Evolutionary conservation across 2,113 vertebrate genomes (phyloP).

Genomic region (Macrotus californicus): DNA sequence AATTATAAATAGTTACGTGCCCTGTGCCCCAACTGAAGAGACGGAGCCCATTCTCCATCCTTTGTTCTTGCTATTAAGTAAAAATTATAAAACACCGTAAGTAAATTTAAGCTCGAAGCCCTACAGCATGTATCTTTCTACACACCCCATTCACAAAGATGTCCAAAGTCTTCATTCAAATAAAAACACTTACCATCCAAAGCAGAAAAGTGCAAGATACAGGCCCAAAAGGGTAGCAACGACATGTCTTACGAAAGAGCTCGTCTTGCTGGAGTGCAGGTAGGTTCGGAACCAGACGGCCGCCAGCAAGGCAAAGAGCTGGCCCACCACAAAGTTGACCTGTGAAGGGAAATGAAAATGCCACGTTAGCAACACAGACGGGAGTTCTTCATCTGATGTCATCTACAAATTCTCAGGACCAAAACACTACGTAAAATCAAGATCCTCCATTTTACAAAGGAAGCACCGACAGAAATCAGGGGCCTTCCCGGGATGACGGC

Average conservation of each 20-base stretch:
- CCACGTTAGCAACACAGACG: constrained; percentile 18
- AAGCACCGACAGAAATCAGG: not conserved
- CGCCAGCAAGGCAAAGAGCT: constrained; percentile 95
- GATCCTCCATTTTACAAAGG: not conserved
- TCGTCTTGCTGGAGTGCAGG: constrained; percentile 96
- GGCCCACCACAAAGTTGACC: constrained; percentile 99
- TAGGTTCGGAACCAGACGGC: constrained; percentile 97
- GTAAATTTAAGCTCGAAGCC: not conserved
- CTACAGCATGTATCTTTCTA: not conserved
- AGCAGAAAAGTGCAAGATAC: constrained; percentile 99
- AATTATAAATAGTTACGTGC: not conserved
- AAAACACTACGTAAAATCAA: not conserved
- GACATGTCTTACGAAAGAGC: constrained; percentile 94
- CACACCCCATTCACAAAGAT: not conserved
- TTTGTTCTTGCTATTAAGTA: not conserved
- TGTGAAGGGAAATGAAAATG: constrained; percentile 73
- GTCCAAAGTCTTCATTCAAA: constrained; percentile 3
- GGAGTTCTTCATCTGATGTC: not conserved
- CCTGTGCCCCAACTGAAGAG: not conserved
- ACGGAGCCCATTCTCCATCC: no score
- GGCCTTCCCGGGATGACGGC: not conserved
- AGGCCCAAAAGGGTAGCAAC: constrained; percentile 96
- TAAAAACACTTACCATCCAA: constrained; percentile 93
- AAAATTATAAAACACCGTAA: not conserved
- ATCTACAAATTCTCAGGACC: not conserved